Conservation (phyloP, 2,888 invertebrate species). For the Coleophora deauratella region DNA sequence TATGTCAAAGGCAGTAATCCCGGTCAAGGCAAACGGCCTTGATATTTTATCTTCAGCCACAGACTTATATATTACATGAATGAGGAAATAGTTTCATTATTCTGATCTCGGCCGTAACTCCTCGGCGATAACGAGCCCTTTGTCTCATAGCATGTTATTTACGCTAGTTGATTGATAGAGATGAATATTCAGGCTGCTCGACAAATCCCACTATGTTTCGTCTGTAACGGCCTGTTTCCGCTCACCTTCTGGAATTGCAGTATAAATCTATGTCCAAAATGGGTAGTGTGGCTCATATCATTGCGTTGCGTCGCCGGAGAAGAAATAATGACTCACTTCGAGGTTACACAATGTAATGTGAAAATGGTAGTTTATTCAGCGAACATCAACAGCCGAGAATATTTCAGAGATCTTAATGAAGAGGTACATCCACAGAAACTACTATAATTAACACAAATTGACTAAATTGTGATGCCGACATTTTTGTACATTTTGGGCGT, state of each 20-base stretch:
- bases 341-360: no score
- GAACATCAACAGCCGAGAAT: no score
- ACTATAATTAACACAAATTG: no score
- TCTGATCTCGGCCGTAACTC: slow-evolving; percentile 29
- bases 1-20: no score
- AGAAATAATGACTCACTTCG: background rate
- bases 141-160: slow-evolving; percentile 45
- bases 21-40: no score
- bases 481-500: no score
- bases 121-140: slow-evolving; percentile 38
- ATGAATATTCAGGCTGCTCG: slow-evolving; percentile 49
- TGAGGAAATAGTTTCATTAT: slow-evolving; percentile 31
- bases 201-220: slow-evolving; percentile 41
- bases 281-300: slow-evolving; percentile 37
- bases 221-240: slow-evolving; percentile 35
- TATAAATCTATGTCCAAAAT: slow-evolving; percentile 48
- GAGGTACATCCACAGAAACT: no score
- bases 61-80: no score
- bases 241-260: slow-evolving; percentile 44
- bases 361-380: no score
- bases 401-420: no score
- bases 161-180: slow-evolving; percentile 54
- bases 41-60: no score
- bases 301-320: slow-evolving; percentile 5
- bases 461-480: no score